Evolutionary conservation across 2,113 vertebrate genomes (phyloP).

Genomic region (Mormoops blainvillei): DNA sequence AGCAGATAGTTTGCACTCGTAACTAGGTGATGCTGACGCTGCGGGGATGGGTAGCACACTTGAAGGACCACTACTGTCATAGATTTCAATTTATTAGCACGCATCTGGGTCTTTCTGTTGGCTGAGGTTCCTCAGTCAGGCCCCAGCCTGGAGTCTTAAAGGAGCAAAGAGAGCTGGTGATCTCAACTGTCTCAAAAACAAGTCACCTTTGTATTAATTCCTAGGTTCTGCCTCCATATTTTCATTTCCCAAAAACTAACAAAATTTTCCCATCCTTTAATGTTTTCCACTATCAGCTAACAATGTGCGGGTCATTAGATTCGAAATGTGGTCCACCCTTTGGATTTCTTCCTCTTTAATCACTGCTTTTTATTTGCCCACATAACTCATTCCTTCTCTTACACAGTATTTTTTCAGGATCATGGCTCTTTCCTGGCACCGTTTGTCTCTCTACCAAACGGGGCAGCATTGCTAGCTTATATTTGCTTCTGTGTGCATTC

Average conservation of each 20-base stretch:
- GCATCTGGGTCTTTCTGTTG: not conserved
- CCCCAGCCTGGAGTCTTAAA: not conserved
- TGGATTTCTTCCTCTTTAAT: not conserved
- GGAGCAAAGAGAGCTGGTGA: not conserved
- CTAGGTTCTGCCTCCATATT: not conserved
- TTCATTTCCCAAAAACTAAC: not conserved
- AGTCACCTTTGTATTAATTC: not conserved
- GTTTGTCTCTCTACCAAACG: not conserved
- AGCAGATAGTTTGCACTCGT: not conserved
- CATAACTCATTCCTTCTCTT: not conserved
- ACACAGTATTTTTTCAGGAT: not conserved
- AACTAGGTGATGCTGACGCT: not conserved
- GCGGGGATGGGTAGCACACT: not conserved
- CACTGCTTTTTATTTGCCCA: not conserved
- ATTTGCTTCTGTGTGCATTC: not conserved
- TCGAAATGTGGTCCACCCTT: not conserved
- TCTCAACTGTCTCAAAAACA: not conserved
- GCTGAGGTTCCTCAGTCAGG: not conserved
- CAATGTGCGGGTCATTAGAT: not conserved
- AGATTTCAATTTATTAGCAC: not conserved
- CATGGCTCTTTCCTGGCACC: not conserved
- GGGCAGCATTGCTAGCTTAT: too few species aligned
- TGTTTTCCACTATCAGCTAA: not conserved
- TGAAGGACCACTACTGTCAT: not conserved
- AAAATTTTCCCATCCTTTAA: not conserved